These are phyloP conservation scores for Corythoichthys haematopterus DNA, from an alignment of 2,113 vertebrate genomes.

Conservation along the genomic window DNA sequence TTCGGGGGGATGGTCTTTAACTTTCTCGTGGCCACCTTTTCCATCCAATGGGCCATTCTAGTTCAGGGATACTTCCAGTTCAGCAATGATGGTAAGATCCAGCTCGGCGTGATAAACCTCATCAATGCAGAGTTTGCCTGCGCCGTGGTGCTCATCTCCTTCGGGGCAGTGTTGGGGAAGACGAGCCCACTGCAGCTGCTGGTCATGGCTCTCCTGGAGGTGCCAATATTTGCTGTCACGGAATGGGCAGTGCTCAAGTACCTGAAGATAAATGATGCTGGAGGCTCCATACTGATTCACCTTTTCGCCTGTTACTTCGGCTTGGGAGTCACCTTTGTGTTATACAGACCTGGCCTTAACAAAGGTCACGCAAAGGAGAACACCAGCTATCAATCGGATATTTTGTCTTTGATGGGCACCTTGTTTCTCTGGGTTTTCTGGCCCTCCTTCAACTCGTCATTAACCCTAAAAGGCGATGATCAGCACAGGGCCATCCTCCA, in stretches of 20 bases:
- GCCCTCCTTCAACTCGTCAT: conserved; percentile 79
- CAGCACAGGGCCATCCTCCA: conserved; percentile 80
- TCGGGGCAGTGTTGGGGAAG: conserved; percentile 77
- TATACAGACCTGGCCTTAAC: conserved; percentile 61
- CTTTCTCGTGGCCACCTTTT: conserved; percentile 78
- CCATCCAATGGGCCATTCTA: conserved; percentile 78
- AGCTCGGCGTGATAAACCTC: conserved; percentile 74
- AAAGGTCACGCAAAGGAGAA: conserved; percentile 66
- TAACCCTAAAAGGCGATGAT: conserved; percentile 68
- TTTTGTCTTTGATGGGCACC: conserved; percentile 73
- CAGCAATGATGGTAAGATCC: conserved; percentile 65
- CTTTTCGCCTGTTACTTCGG: conserved; percentile 85
- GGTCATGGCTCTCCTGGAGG: conserved; percentile 74
- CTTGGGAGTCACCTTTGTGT: conserved; percentile 72
- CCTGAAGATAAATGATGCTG: conserved; percentile 75
- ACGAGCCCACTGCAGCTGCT: conserved; percentile 80
- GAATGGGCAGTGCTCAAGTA: conserved; percentile 72
- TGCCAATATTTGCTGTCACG: conserved; percentile 69
- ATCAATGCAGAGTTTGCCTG: conserved; percentile 78
- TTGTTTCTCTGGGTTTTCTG: conserved; percentile 86
- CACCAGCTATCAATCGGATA: conserved; percentile 71
- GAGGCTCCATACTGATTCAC: conserved; percentile 80
- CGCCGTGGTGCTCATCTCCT: conserved; percentile 79
- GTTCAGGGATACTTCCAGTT: conserved; percentile 78
- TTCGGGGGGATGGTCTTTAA: conserved; percentile 77